Percentiles rank a stretch among this genome's conserved stretches.
Evolutionary conservation across 2,797 vertebrate genomes (phyloP).

Genomic region (Vultur gryphus): DNA sequence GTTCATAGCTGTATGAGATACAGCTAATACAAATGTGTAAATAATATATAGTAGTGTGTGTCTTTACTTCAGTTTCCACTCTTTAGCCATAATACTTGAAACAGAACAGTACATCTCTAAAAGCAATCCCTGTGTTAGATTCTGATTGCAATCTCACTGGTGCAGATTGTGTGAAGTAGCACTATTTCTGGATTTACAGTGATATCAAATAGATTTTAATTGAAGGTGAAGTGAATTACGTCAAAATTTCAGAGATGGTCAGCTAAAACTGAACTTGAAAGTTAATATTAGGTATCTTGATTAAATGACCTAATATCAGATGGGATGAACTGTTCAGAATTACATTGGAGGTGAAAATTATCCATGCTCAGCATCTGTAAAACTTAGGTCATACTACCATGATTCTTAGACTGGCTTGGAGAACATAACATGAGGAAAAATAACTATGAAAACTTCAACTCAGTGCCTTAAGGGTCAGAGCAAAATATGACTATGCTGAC

Average conservation of each 20-base stretch:
- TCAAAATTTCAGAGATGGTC: not conserved
- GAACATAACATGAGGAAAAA: not conserved
- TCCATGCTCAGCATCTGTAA: not conserved
- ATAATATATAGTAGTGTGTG: not conserved
- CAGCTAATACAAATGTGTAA: not conserved
- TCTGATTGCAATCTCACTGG: not conserved
- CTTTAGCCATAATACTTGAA: not conserved
- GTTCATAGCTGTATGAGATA: not conserved
- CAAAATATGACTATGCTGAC: not conserved
- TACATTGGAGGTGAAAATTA: not conserved
- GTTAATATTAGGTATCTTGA: not conserved
- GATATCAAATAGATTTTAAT: not conserved
- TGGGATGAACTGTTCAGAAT: not conserved
- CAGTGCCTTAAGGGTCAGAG: not conserved
- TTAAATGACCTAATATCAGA: not conserved
- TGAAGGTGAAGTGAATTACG: not conserved
- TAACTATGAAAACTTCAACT: not conserved
- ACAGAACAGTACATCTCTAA: not conserved
- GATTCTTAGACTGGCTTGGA: not conserved
- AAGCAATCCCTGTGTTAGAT: not conserved
- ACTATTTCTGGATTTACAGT: not conserved
- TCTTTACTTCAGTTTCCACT: not conserved
- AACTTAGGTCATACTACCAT: not conserved
- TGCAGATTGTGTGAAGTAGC: not conserved
- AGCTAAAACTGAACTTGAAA: not conserved